Evolutionary conservation across 1,140 invertebrate species (phyloP).

Genomic region (Drosophila obscura): DNA sequence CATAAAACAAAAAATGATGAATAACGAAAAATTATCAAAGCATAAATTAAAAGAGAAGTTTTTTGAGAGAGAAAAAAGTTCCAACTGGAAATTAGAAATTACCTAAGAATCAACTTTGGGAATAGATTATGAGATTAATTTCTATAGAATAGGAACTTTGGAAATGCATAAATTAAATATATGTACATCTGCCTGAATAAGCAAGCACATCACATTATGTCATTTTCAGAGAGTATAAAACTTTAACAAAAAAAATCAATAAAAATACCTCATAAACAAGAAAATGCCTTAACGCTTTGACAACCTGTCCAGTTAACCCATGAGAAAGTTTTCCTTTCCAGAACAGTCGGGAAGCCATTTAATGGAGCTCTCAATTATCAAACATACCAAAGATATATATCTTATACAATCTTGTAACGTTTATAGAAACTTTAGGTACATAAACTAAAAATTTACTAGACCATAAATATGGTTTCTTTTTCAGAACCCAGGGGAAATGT

Average conservation of each 20-base stretch:
- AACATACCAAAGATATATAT: no score
- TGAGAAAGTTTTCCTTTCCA: conserved; percentile 46
- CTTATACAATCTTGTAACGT: no score
- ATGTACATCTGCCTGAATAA: no score
- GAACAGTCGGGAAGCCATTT: conserved; percentile 51
- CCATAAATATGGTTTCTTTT: no score
- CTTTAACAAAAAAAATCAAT: neutral
- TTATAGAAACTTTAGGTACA: no score
- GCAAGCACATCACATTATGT: conserved; percentile 1
- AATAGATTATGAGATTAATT: conserved; percentile 21
- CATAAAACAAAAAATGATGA: neutral
- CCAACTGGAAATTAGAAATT: conserved; percentile 43
- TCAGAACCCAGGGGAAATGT: no score
- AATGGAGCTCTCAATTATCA: no score
- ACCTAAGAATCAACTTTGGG: conserved; percentile 25
- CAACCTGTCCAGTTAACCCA: neutral
- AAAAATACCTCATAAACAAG: conserved; percentile 4
- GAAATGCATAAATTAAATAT: no score
- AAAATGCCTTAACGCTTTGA: conserved; percentile 1
- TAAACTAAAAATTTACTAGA: no score
- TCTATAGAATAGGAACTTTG: no score
- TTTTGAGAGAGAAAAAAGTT: neutral
- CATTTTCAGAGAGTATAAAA: conserved; percentile 5
- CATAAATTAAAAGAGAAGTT: conserved; percentile 39
- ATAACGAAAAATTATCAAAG: conserved; percentile 44